phyloP scores from a whole-genome alignment of 1,140 invertebrate species.

The Dendrolimus kikuchii region DNA sequence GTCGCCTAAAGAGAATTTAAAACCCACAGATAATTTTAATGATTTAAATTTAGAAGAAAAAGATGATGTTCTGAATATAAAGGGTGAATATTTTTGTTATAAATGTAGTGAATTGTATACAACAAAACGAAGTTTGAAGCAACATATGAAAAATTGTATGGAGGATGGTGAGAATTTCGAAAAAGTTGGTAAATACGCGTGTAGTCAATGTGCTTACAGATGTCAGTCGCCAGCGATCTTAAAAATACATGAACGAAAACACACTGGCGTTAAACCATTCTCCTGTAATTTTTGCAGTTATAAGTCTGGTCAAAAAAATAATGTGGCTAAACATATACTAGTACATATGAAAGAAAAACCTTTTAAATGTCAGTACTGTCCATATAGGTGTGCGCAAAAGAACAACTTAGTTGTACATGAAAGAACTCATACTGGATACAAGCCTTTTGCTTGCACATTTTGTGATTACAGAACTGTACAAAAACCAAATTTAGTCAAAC shows the following conservation, averaged over 20 bases:
- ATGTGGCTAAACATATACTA: slow-evolving; percentile 82
- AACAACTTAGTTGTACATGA: slow-evolving; percentile 73
- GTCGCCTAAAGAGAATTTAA: slow-evolving; percentile 55
- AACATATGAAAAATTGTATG: slow-evolving; percentile 43
- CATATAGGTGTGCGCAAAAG: slow-evolving; percentile 79
- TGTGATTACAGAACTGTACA: slow-evolving; percentile 74
- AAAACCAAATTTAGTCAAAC: slow-evolving; percentile 75
- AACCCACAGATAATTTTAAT: slow-evolving; percentile 37
- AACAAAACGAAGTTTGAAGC: slow-evolving; percentile 50
- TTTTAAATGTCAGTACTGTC: slow-evolving; percentile 80
- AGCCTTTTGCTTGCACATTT: slow-evolving; percentile 76
- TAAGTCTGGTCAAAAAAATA: slow-evolving; percentile 84
- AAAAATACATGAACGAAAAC: slow-evolving; percentile 78
- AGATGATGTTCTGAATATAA: slow-evolving; percentile 39
- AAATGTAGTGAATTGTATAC: slow-evolving; percentile 52
- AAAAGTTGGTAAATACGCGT: slow-evolving; percentile 55
- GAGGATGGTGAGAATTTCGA: slow-evolving; percentile 34
- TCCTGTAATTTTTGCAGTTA: slow-evolving; percentile 79
- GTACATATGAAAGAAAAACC: slow-evolving; percentile 84
- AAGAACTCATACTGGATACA: slow-evolving; percentile 75
- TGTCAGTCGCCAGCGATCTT: slow-evolving; percentile 74
- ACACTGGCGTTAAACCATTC: slow-evolving; percentile 75
- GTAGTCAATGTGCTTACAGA: slow-evolving; percentile 56
- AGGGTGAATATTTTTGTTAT: slow-evolving; percentile 54
- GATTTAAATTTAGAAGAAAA: slow-evolving; percentile 38